Conservation (phyloP, 1,140 invertebrate genomes). For the Cyclargus thomasi region DNA sequence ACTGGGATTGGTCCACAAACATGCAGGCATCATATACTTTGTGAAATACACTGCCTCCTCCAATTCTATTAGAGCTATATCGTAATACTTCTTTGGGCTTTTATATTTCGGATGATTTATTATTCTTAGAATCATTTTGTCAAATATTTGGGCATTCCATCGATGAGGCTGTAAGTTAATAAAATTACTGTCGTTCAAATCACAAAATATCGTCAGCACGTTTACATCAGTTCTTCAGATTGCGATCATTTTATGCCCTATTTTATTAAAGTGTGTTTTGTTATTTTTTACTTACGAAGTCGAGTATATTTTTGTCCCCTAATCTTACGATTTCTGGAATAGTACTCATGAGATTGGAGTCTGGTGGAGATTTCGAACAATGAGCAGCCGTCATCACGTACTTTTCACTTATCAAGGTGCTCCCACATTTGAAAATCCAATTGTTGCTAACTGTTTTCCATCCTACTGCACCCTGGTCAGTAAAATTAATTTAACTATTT, state of each 20-base stretch:
- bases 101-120: conserved; percentile 29
- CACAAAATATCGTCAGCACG: no score
- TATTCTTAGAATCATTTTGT: conserved; percentile 28
- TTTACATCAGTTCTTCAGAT: no score
- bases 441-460: conserved; percentile 32
- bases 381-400: conserved; percentile 43
- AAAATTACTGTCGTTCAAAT: background rate
- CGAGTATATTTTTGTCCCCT: conserved; percentile 28
- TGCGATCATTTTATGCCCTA: no score
- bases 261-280: no score
- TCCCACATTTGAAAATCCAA: conserved; percentile 47
- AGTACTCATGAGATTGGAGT: conserved; percentile 12
- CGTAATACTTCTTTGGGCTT: conserved; percentile 31
- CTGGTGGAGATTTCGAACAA: conserved; percentile 25
- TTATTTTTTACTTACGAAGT: conserved; percentile 19
- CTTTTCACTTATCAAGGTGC: conserved; percentile 42
- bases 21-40: conserved; percentile 29
- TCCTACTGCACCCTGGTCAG: conserved; percentile 36
- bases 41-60: conserved; percentile 24
- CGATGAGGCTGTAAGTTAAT: conserved; percentile 22
- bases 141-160: conserved; percentile 20
- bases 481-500: background rate
- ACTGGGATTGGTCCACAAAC: conserved; percentile 66
- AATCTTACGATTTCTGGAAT: conserved; percentile 32
- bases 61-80: conserved; percentile 36